Percentiles rank a stretch among this genome's conserved stretches.
Conservation (phyloP, 2,797 vertebrate genomes). For the Phrynocephalus forsythii region DNA sequence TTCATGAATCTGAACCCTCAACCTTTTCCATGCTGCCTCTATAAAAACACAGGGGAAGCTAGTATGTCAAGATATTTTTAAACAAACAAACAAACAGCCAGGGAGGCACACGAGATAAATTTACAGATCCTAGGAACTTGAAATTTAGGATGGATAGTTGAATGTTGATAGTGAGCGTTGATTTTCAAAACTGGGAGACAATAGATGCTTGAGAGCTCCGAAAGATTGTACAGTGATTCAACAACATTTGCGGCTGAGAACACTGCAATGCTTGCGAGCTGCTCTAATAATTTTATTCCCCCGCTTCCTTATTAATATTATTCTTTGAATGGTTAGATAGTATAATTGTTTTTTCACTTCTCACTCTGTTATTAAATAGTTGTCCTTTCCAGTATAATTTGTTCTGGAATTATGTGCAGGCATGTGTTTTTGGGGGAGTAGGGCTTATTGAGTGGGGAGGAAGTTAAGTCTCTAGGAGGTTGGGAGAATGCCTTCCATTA, state of each 20-base stretch:
- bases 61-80: rapidly evolving
- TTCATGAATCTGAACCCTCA: conserved; percentile 53
- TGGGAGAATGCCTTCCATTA: conserved; percentile 33
- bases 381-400: conserved; percentile 46
- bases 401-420: conserved; percentile 47
- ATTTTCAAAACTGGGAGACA: conserved; percentile 31
- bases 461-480: conserved; percentile 34
- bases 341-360: not conserved
- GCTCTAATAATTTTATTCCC: conserved; percentile 13
- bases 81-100: conserved; percentile 23
- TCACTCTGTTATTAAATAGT: conserved; percentile 28
- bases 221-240: conserved; percentile 28
- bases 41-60: conserved; percentile 45
- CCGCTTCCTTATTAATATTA: not conserved
- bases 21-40: conserved; percentile 42
- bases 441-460: conserved; percentile 51
- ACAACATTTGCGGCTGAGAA: conserved; percentile 61
- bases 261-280: conserved; percentile 30
- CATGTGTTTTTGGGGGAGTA: conserved; percentile 42
- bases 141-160: conserved; percentile 18
- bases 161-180: conserved; percentile 23
- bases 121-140: conserved; percentile 13
- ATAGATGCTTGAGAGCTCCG: conserved; percentile 39
- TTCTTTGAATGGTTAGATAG: not conserved
- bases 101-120: conserved; percentile 20